Base-by-base conservation (phyloP, 2,888 invertebrate genomes). In the Electrophaes corylata region DNA sequence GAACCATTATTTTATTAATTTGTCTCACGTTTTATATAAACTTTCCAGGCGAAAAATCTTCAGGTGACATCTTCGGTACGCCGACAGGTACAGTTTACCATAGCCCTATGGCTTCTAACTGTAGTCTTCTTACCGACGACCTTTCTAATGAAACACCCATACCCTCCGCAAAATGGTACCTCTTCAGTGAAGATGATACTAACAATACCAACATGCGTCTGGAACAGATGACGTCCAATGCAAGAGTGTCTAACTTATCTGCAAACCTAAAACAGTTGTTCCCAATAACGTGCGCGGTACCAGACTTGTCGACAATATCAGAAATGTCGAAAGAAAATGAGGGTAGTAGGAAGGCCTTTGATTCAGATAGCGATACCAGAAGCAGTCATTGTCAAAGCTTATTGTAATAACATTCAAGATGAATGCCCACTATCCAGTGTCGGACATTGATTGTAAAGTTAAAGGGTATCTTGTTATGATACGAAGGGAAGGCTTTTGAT, bases 271-370 rank as follows among this genome's bases (percentile, higher is more conserved):
- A 81, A 40, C 78, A 87, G 37, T 62, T 91, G 31, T 91, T 91
- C 44, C 88, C 89, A 1, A 60, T 87, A 4, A 65, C 83, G 0
- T 89, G 84, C 54, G 81, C 90, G 1, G 72, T 91, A 1, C 91
- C 91, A 0, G 69, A 91, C 63, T 69, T 91, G 1, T 91, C 91
- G 0, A 87, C 89, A 1, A 88, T 91, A 4, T 81, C 91, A 1
- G 91, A 91, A 75, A 69, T 69, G 47, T 90, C 90, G 0, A 82
- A 74, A 60, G 88, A 87, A 55, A 79, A 73, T 63, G 76, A 75
- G 12, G 66, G 72, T 43, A 81, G 78, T 41, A 73, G 69, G 39
- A 81, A 76, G 54, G 72, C 65, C 10, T 50, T 71, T 5, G 71
- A 72, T 20, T 44, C 64, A 4, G 73, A 71, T 29, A 66, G 60